Percentiles rank a stretch among this genome's conserved stretches.
Conservation (phyloP, 2,888 invertebrate species). For the Ferdinandea cuprea region DNA sequence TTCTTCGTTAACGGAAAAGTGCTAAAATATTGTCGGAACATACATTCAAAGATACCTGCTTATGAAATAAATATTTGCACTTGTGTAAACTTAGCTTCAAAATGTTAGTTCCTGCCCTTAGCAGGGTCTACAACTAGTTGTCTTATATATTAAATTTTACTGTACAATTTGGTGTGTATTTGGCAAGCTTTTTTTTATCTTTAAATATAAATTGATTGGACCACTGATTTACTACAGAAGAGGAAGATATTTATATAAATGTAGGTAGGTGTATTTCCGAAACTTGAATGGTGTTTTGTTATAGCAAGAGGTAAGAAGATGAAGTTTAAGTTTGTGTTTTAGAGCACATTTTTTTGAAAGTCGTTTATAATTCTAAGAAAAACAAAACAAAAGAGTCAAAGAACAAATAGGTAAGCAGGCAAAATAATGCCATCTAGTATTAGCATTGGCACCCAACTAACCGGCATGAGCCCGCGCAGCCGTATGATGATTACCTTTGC, state of each 20-base stretch:
- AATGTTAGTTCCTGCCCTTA: constrained; percentile 24
- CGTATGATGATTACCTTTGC: constrained; percentile 56
- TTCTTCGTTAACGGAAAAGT: not conserved
- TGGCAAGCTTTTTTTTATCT: constrained; percentile 62
- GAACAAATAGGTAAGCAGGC: no score
- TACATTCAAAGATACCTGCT: not conserved
- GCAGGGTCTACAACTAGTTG: constrained; percentile 10
- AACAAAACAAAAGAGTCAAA: no score
- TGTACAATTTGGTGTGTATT: constrained; percentile 65
- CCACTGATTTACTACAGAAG: constrained; percentile 35
- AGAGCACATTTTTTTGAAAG: not conserved
- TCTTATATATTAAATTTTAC: constrained; percentile 32
- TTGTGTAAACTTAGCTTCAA: not conserved
- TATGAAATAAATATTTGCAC: not conserved
- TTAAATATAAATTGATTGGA: constrained; percentile 41
- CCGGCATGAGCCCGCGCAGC: constrained; percentile 54
- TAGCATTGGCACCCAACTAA: constrained; percentile 10
- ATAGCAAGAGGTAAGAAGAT: no score
- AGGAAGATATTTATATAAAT: not conserved
- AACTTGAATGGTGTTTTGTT: not conserved
- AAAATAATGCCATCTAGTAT: not conserved
- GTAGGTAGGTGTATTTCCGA: no score
- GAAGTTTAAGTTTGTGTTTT: not conserved
- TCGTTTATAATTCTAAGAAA: not conserved
- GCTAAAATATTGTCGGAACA: not conserved